These are phyloP conservation scores for Apeira syringaria DNA, from an alignment of 2,888 invertebrate species.

Conservation along the genomic window DNA sequence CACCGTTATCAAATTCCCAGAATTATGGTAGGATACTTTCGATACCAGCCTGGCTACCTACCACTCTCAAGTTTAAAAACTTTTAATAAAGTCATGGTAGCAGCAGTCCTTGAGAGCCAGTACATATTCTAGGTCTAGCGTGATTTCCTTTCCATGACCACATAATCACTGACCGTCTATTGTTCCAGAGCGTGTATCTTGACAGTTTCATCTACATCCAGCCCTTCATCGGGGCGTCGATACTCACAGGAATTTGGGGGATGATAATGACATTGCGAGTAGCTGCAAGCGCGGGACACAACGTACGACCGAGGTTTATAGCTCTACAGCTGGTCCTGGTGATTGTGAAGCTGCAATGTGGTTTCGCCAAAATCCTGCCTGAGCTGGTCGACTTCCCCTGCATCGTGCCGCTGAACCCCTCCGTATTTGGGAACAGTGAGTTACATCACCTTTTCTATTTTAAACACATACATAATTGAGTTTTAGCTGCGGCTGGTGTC, in stretches of 20 bases:
- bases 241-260: conserved; percentile 87
- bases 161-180: no score
- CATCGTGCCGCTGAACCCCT: conserved; percentile 85
- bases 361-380: conserved; percentile 82
- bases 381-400: conserved; percentile 84
- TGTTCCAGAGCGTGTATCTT: conserved; percentile 27
- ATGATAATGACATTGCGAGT: conserved; percentile 85
- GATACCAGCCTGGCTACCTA: no score
- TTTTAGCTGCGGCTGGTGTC: no score
- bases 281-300: conserved; percentile 65
- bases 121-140: no score
- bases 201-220: conserved; percentile 83
- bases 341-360: conserved; percentile 87
- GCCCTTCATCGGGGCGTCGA: conserved; percentile 85
- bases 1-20: no score
- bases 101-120: no score
- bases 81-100: no score
- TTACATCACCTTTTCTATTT: no score
- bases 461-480: no score
- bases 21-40: no score
- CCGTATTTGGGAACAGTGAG: conserved; percentile 87
- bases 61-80: no score
- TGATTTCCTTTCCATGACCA: no score
- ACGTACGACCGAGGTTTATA: conserved; percentile 75
- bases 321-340: conserved; percentile 86